These are phyloP conservation scores for Ceratitis capitata DNA, from an alignment of 1,140 invertebrate genomes.

Conservation along the genomic window DNA sequence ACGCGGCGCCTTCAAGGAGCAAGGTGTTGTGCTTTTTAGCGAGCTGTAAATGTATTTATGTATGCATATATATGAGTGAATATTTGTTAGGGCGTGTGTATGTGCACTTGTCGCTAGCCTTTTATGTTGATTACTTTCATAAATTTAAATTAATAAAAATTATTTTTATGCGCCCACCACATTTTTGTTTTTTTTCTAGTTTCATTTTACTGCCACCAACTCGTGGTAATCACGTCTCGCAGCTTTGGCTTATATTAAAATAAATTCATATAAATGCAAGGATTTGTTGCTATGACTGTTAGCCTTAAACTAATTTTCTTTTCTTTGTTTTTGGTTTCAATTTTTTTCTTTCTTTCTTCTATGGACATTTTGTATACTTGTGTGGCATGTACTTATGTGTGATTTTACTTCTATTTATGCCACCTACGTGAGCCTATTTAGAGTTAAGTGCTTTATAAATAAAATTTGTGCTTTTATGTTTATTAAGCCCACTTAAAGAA, in stretches of 20 bases:
- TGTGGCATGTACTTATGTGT: neutral
- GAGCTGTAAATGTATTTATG: neutral
- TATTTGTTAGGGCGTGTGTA: neutral
- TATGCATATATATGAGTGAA: too few relatives aligned
- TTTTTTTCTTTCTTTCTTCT: neutral
- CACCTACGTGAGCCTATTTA: neutral
- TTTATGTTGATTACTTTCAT: slow-evolving; percentile 25
- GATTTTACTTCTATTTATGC: neutral
- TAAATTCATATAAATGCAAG: neutral
- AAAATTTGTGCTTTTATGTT: neutral
- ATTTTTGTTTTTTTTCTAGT: neutral
- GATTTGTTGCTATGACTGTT: neutral
- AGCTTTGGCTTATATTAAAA: neutral
- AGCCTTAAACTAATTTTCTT: neutral
- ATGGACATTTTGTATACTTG: neutral
- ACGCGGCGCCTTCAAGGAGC: neutral
- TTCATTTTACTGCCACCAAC: neutral
- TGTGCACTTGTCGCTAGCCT: neutral
- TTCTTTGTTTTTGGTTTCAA: neutral
- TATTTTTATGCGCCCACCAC: neutral
- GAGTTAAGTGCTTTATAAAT: neutral
- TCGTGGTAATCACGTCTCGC: neutral
- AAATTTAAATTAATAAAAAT: slow-evolving; percentile 39
- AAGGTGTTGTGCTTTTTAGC: neutral
- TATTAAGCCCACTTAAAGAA: neutral